A percentile compares a stretch with the other conserved stretches of the same genome.
Conservation (phyloP, 2,797 vertebrate species). For the Discoglossus pictus region DNA sequence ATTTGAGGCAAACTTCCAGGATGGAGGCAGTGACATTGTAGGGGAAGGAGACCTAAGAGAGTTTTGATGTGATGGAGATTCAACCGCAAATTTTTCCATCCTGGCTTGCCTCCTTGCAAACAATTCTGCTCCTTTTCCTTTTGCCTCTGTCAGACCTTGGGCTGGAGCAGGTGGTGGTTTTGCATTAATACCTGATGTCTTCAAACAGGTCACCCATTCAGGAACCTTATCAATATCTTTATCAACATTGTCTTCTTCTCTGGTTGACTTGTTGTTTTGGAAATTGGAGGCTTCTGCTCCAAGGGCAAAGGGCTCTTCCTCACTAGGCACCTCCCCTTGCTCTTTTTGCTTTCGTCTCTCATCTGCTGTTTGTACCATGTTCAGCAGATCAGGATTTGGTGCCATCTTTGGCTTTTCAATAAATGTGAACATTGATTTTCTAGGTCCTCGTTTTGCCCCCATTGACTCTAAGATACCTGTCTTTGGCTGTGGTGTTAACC, state of each 20-base stretch:
- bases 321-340: constrained; percentile 71
- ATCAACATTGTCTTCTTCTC: constrained; percentile 39
- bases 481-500: constrained; percentile 64
- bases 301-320: constrained; percentile 89
- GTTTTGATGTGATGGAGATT: constrained; percentile 69
- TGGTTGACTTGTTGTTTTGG: constrained; percentile 65
- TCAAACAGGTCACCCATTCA: constrained; percentile 91
- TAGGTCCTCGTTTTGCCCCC: constrained; percentile 66
- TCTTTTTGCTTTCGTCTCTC: constrained; percentile 81
- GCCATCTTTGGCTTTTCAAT: constrained; percentile 89
- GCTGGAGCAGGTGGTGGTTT: constrained; percentile 80
- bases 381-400: constrained; percentile 92
- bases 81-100: constrained; percentile 92
- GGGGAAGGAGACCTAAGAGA: constrained; percentile 85
- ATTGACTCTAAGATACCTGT: constrained; percentile 89
- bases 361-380: constrained; percentile 88
- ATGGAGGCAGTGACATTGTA: constrained; percentile 93
- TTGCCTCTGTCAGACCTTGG: constrained; percentile 85
- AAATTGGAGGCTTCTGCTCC: constrained; percentile 96
- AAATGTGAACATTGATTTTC: constrained; percentile 97
- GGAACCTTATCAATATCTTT: constrained; percentile 63
- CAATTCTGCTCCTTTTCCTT: constrained; percentile 92
- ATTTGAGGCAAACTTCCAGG: constrained; percentile 88
- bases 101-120: constrained; percentile 91
- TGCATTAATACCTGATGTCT: constrained; percentile 82